Conservation (phyloP, 2,888 invertebrate species). For the Lepidonotus clava region DNA sequence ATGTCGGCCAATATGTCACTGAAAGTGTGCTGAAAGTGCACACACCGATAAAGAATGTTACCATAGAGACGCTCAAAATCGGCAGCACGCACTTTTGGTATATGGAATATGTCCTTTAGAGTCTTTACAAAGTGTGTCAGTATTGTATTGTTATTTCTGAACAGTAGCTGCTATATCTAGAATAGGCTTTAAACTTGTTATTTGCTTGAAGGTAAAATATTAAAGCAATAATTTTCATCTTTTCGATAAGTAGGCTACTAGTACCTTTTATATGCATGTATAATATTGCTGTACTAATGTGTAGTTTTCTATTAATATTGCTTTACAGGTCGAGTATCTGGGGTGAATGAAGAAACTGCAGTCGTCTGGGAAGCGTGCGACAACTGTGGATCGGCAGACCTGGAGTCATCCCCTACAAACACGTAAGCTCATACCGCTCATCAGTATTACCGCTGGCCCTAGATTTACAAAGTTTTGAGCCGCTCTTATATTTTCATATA, state of each 20-base stretch:
- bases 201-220: background rate
- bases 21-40: no score
- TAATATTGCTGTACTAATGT: background rate
- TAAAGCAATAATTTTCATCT: background rate
- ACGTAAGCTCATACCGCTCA: background rate
- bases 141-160: background rate
- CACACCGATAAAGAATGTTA: no score
- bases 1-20: no score
- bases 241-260: background rate
- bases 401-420: background rate
- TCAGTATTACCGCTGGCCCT: background rate
- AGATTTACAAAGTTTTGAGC: background rate
- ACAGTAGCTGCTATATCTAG: background rate
- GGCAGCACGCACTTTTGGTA: no score
- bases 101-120: no score
- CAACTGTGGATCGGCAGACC: background rate
- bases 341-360: slow-evolving; percentile 9
- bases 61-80: no score
- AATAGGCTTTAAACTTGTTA: background rate
- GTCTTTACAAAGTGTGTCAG: no score
- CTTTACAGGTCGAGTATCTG: background rate
- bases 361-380: slow-evolving; percentile 22
- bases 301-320: background rate
- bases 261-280: background rate
- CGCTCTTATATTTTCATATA: background rate